Evolutionary conservation across 2,797 vertebrate genomes (phyloP).

Genomic region (Hemibagrus guttatus): DNA sequence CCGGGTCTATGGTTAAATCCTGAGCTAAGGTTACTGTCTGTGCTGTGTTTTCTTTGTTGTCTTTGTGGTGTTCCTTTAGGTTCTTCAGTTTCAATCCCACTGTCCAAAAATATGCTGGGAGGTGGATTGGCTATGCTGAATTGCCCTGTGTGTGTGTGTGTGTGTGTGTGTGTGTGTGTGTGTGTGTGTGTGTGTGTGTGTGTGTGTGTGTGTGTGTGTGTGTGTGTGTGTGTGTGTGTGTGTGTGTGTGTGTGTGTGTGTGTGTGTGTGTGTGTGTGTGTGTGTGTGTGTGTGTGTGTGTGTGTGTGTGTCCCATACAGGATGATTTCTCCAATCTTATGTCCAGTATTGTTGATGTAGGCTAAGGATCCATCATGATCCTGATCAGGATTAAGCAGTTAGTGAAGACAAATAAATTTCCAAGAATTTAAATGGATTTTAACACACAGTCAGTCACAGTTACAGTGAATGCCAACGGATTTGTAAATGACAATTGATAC

Average conservation of each 20-base stretch:
- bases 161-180: neutral
- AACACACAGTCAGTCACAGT: neutral
- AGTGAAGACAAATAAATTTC: neutral
- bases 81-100: neutral
- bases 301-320: neutral
- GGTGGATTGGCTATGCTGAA: neutral
- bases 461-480: neutral
- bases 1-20: neutral
- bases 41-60: neutral
- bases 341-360: neutral
- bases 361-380: neutral
- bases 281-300: neutral
- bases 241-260: neutral
- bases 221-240: neutral
- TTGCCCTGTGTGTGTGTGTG: neutral
- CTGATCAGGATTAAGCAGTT: neutral
- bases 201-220: neutral
- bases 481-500: neutral
- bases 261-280: neutral
- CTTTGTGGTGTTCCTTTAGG: neutral
- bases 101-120: neutral
- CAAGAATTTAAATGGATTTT: neutral
- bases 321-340: neutral
- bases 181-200: neutral
- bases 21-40: neutral